These are phyloP conservation scores for Gallinago stenura DNA, from an alignment of 2,797 vertebrate species.

Conservation along the genomic window DNA sequence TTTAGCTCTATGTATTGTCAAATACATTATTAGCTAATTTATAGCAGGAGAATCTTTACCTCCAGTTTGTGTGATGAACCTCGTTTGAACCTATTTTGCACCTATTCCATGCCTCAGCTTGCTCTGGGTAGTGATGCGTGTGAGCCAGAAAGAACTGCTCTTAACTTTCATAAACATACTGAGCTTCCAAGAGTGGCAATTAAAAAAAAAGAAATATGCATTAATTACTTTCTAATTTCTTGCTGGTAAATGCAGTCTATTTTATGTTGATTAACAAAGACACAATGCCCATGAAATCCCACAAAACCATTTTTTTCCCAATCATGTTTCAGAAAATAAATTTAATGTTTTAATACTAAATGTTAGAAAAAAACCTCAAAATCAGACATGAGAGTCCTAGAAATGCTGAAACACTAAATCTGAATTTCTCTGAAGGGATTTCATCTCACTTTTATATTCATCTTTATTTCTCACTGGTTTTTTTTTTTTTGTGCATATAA, in stretches of 20 bases:
- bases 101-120: not conserved
- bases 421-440: not conserved
- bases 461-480: not conserved
- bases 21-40: slow-evolving; percentile 17
- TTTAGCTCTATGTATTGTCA: slow-evolving; percentile 21
- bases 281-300: not conserved
- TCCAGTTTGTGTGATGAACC: not conserved
- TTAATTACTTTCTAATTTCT: slow-evolving; percentile 25
- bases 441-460: not conserved
- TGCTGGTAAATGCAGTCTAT: not conserved
- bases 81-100: slow-evolving; percentile 4
- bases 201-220: not conserved
- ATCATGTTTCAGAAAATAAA: not conserved
- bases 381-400: not conserved
- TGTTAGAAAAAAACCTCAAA: not conserved
- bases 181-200: slow-evolving; percentile 8
- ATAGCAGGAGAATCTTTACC: not conserved
- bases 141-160: not conserved
- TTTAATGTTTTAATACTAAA: not conserved
- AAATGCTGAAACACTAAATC: slow-evolving; percentile 9
- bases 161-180: not conserved
- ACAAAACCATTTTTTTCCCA: not conserved
- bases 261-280: not conserved
- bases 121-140: not conserved
- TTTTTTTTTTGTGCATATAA: not conserved